Evolutionary conservation across 2,113 vertebrate genomes (phyloP).

Genomic region (Acrocephalus arundinaceus): DNA sequence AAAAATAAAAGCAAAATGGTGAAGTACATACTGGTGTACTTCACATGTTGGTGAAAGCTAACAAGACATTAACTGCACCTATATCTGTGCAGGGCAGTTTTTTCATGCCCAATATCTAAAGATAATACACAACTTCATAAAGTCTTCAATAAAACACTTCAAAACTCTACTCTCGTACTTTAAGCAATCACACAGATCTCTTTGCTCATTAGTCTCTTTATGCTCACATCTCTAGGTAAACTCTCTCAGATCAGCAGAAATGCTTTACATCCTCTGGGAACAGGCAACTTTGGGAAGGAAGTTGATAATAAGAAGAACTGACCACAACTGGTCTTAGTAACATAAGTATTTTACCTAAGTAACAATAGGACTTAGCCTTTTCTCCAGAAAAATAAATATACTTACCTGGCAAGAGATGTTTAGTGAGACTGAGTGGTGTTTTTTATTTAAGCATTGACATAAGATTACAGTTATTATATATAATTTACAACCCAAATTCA

Average conservation of each 20-base stretch:
- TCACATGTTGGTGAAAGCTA: rapidly evolving
- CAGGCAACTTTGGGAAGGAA: background rate
- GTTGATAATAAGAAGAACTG: background rate
- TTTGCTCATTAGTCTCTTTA: background rate
- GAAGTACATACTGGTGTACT: background rate
- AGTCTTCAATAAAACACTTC: background rate
- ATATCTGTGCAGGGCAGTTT: background rate
- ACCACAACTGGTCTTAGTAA: background rate
- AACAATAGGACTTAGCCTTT: background rate
- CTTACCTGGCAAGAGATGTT: background rate
- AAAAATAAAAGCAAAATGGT: background rate
- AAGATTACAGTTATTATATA: background rate
- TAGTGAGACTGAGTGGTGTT: background rate
- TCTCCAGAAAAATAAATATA: background rate
- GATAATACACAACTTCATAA: background rate
- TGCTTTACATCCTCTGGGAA: background rate
- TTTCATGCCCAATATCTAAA: background rate
- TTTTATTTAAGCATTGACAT: background rate
- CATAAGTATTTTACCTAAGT: background rate
- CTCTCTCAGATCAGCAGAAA: background rate
- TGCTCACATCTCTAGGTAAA: background rate
- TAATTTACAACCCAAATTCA: background rate
- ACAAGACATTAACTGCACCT: background rate
- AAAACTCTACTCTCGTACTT: background rate
- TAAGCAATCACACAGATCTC: background rate